Evolutionary conservation across 1,140 invertebrate species (phyloP).

Genomic region (Drosophila triauraria): DNA sequence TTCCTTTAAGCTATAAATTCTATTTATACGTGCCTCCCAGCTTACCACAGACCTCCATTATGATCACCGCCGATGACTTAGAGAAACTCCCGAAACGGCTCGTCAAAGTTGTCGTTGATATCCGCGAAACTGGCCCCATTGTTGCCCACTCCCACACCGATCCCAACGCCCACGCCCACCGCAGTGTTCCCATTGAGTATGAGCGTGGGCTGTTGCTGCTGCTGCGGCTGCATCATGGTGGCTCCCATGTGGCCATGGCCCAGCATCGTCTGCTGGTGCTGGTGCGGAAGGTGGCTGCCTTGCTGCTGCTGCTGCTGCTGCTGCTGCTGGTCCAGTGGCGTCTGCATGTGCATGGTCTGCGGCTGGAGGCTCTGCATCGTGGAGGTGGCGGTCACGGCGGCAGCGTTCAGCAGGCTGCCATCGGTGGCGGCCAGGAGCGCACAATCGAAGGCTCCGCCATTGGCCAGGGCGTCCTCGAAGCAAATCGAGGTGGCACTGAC

Average conservation of each 20-base stretch:
- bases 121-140: slow-evolving; percentile 54
- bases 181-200: slow-evolving; percentile 62
- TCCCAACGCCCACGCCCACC: slow-evolving; percentile 38
- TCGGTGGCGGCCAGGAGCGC: slow-evolving; percentile 66
- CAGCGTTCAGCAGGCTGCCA: slow-evolving; percentile 56
- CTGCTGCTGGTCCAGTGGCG: slow-evolving; percentile 51
- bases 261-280: slow-evolving; percentile 61
- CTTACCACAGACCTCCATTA: slow-evolving; percentile 7
- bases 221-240: slow-evolving; percentile 62
- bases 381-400: slow-evolving; percentile 43
- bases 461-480: slow-evolving; percentile 65
- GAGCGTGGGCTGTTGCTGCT: slow-evolving; percentile 58
- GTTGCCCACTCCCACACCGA: slow-evolving; percentile 26
- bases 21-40: neutral
- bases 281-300: slow-evolving; percentile 18
- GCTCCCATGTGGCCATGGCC: slow-evolving; percentile 58
- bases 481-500: slow-evolving; percentile 39
- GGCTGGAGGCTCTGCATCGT: slow-evolving; percentile 59
- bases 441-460: slow-evolving; percentile 66
- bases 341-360: slow-evolving; percentile 64
- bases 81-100: slow-evolving; percentile 80
- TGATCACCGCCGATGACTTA: slow-evolving; percentile 42
- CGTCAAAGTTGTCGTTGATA: slow-evolving; percentile 81
- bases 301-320: slow-evolving; percentile 31
- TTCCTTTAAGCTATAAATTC: slow-evolving; percentile 2